phyloP scores from a whole-genome alignment of 2,797 vertebrate species.

The Phrynocephalus guinanensis region DNA sequence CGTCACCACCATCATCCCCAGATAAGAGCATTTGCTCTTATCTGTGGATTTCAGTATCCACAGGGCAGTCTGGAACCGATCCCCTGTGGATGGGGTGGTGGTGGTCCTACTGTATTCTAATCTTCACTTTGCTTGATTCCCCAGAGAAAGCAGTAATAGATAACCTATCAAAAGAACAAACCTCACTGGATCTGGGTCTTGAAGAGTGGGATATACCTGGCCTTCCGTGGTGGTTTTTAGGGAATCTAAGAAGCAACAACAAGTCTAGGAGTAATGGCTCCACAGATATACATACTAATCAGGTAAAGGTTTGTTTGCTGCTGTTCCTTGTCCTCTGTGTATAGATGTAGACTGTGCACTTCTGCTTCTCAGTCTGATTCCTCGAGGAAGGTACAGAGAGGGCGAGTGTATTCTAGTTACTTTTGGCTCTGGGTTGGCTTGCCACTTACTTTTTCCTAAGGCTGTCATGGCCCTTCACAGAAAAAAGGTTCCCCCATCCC shows the following conservation, averaged over 20 bases:
- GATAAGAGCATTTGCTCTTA: too few species aligned
- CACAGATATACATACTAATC: conserved; percentile 96
- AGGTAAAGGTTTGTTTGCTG: conserved; percentile 80
- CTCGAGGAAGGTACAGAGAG: background rate
- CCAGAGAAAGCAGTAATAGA: conserved; percentile 78
- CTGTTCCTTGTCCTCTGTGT: conserved; percentile 11
- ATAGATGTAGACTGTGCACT: background rate
- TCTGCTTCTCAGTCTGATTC: background rate
- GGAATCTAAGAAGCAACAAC: conserved; percentile 93
- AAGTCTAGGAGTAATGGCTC: conserved; percentile 93
- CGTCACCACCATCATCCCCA: too few species aligned
- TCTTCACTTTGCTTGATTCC: conserved; percentile 63
- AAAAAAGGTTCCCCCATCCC: background rate
- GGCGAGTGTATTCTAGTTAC: too few species aligned
- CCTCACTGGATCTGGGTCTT: conserved; percentile 89
- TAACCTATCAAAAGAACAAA: conserved; percentile 86
- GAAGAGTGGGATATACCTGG: conserved; percentile 97
- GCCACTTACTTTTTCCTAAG: background rate
- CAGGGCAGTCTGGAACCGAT: too few species aligned
- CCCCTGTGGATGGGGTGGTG: too few species aligned
- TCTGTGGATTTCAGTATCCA: too few species aligned
- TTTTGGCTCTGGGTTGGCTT: background rate
- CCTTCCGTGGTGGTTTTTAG: conserved; percentile 98
- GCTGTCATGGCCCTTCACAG: background rate
- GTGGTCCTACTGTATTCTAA: conserved; percentile 25